Conservation (phyloP, 2,888 invertebrate species). For the Entomobrya multifasciata region DNA sequence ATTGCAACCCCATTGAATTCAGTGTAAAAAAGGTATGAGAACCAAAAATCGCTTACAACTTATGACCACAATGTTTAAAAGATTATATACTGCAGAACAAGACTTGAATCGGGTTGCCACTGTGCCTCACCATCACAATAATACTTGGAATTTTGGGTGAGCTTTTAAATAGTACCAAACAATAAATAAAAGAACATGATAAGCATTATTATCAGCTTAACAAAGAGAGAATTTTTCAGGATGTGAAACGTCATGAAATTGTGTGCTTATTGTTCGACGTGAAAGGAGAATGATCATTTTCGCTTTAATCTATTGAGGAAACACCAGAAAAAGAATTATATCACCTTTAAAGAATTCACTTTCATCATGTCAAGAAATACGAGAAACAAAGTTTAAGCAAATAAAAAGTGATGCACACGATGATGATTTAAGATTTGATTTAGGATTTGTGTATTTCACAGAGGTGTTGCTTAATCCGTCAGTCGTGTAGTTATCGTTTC, state of each 20-base stretch:
- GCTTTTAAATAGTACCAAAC: constrained; percentile 41
- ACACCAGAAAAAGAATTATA: constrained; percentile 59
- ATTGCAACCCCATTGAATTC: constrained; percentile 25
- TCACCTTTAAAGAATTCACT: constrained; percentile 70
- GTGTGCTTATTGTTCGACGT: constrained; percentile 12
- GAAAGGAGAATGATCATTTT: constrained; percentile 8
- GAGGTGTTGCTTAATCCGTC: constrained; percentile 49
- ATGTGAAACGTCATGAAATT: constrained; percentile 60
- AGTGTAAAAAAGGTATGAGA: neutral
- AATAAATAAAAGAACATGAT: constrained; percentile 13
- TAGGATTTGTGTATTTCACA: constrained; percentile 35
- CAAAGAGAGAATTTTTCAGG: constrained; percentile 57
- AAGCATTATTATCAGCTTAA: constrained; percentile 39
- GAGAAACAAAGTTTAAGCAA: neutral
- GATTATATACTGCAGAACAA: no score
- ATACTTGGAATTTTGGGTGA: constrained; percentile 64
- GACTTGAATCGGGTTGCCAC: constrained; percentile 5
- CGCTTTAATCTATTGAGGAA: constrained; percentile 60
- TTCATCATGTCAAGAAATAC: constrained; percentile 37
- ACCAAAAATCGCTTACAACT: neutral
- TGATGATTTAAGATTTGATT: constrained; percentile 40
- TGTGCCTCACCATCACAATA: constrained; percentile 52
- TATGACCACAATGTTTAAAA: neutral
- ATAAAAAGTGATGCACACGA: constrained; percentile 9
- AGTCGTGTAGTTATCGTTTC: neutral